These are phyloP conservation scores for Xanthorhoe spadicearia DNA, from an alignment of 2,888 invertebrate species.

Conservation along the genomic window DNA sequence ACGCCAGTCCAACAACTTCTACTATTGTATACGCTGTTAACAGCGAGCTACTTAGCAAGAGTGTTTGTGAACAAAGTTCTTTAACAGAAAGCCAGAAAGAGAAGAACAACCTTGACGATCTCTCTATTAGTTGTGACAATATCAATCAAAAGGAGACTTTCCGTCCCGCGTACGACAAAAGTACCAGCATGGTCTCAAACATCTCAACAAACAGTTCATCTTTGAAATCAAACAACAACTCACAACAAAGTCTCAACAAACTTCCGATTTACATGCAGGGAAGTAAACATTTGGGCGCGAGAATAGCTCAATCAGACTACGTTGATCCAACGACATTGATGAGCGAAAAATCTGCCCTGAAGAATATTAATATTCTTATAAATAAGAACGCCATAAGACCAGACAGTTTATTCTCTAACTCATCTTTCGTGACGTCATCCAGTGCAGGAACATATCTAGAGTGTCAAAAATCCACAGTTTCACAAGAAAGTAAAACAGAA, in stretches of 20 bases:
- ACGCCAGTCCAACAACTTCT: slow-evolving; percentile 66
- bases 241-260: slow-evolving; percentile 75
- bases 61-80: slow-evolving; percentile 71
- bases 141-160: slow-evolving; percentile 60
- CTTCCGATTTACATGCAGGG: slow-evolving; percentile 89
- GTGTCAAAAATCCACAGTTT: slow-evolving; percentile 46
- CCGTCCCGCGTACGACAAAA: slow-evolving; percentile 68
- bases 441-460: slow-evolving; percentile 81
- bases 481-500: slow-evolving; percentile 42
- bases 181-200: slow-evolving; percentile 68
- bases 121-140: slow-evolving; percentile 76
- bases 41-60: slow-evolving; percentile 69
- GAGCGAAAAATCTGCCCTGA: slow-evolving; percentile 71
- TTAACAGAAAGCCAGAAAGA: slow-evolving; percentile 71
- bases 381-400: slow-evolving; percentile 85
- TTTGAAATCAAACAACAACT: slow-evolving; percentile 71
- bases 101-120: slow-evolving; percentile 69
- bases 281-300: slow-evolving; percentile 92
- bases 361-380: slow-evolving; percentile 86
- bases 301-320: slow-evolving; percentile 95
- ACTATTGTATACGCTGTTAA: slow-evolving; percentile 57
- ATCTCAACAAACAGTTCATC: slow-evolving; percentile 59
- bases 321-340: slow-evolving; percentile 91
- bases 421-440: slow-evolving; percentile 83
- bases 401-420: slow-evolving; percentile 84